Evolutionary conservation across 2,797 vertebrate species (phyloP).

Genomic region (Tapirus indicus): DNA sequence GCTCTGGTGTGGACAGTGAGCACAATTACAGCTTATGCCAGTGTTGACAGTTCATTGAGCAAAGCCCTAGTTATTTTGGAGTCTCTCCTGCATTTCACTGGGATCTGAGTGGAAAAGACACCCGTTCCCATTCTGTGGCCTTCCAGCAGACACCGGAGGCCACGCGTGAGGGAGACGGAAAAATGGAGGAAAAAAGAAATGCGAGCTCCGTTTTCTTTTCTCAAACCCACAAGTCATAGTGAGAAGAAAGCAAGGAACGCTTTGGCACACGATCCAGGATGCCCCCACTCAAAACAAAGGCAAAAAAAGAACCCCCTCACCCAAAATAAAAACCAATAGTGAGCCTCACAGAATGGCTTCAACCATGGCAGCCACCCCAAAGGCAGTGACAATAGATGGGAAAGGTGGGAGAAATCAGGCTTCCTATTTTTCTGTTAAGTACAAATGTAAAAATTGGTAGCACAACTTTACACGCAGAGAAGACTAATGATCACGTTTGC

Average conservation of each 20-base stretch:
- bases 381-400: constrained; percentile 50
- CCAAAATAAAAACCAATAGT: constrained; percentile 40
- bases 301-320: not conserved
- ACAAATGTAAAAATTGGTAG: constrained; percentile 96
- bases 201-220: constrained; percentile 71
- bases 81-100: constrained; percentile 78
- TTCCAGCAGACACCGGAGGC: constrained; percentile 55
- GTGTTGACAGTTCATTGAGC: constrained; percentile 72
- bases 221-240: constrained; percentile 73
- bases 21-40: constrained; percentile 67
- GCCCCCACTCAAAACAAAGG: not conserved
- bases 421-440: constrained; percentile 87
- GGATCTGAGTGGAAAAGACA: constrained; percentile 74
- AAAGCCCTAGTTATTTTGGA: constrained; percentile 77
- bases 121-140: constrained; percentile 49
- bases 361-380: constrained; percentile 71
- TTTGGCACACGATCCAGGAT: constrained; percentile 87
- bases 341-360: constrained; percentile 78
- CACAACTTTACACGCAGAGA: constrained; percentile 94
- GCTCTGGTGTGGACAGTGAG: constrained; percentile 73
- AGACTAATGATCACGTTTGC: constrained; percentile 92
- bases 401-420: constrained; percentile 80
- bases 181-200: constrained; percentile 70
- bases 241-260: constrained; percentile 74
- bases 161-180: constrained; percentile 42